phyloP scores from a whole-genome alignment of 2,113 vertebrate species.

The Urocolius indicus region DNA sequence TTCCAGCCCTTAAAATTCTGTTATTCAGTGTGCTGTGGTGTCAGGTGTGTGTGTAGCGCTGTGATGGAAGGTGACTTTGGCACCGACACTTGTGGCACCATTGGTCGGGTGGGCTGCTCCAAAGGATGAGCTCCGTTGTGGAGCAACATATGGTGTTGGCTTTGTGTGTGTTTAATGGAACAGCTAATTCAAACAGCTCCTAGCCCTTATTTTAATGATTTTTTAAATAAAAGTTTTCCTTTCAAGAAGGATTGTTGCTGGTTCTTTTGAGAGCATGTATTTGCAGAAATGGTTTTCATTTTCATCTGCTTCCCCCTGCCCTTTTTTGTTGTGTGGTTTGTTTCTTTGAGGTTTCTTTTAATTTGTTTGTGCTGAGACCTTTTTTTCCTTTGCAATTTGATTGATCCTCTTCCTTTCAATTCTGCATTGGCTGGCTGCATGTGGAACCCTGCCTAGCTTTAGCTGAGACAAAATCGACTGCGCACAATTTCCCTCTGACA shows the following conservation, averaged over 20 bases:
- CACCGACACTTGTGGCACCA: not conserved
- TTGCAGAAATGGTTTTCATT: constrained; percentile 7
- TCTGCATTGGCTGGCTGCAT: constrained; percentile 44
- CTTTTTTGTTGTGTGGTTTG: not conserved
- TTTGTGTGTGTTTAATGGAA: not conserved
- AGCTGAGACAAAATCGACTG: constrained; percentile 68
- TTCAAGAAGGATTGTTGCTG: not conserved
- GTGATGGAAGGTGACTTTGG: fast-evolving
- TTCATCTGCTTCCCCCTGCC: not conserved
- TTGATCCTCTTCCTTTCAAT: constrained; percentile 63
- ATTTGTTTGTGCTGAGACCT: constrained; percentile 14
- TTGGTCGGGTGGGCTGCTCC: not conserved
- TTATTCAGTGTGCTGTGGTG: not conserved
- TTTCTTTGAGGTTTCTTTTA: not conserved
- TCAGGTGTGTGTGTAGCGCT: too few species aligned
- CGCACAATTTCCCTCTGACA: constrained; percentile 70
- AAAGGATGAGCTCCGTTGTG: not conserved
- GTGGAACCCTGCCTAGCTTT: constrained; percentile 58
- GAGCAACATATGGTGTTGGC: not conserved
- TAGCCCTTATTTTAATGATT: not conserved
- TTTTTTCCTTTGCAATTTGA: constrained; percentile 29
- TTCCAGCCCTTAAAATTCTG: too few species aligned
- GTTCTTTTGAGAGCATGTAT: not conserved
- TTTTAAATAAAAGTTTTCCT: constrained; percentile 1
- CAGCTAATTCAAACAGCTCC: not conserved